Base-by-base conservation (phyloP, 2,113 vertebrate species). In the Saccopteryx leptura region DNA sequence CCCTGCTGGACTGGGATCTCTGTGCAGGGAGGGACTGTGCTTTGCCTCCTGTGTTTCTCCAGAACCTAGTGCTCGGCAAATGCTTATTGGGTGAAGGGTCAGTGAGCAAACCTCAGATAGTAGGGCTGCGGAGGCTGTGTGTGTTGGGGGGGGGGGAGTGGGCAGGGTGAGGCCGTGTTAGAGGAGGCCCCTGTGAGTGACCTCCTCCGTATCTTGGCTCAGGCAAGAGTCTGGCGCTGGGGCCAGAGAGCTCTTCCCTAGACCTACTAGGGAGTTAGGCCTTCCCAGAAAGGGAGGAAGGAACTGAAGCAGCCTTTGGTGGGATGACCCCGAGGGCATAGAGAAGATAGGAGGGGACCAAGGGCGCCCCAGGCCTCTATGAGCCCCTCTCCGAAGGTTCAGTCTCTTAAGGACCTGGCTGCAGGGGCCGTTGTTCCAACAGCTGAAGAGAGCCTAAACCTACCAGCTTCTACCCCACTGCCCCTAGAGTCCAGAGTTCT, bases 151-250 rank as follows among this genome's bases (percentile, higher is more conserved):
- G 9, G 28, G 15, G 13, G 5, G 33, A n/a, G 24, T 46, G 56
- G 88, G 79, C 39, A 72, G 82, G 93, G 52, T 1, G 14, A 81
- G 58, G 81, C 21, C 28, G 13, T 7, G 39, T 54, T 54, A 54
- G 79, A 60, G 92, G 75, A 94, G 79, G 75, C 56, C 58, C 81
- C 46, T 74, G 86, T 78, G 52, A 90, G 63, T 86, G 68, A 68
- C 61, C 84, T 83, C 72, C 39, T 88, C 26, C 68, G 63, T 80
- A 4, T 84, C 71, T 93, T 96, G 90, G 87, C 69, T 33, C 46
- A 24, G 48, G 54, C 79, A 63, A 26, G 31, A 95, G 61, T 61
- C 69, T 94, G 83, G 79, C 81, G 76, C 80, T 56, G 58, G 81
- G 76, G 71, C 54, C 48, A 65, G 82, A 93, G 46, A 60, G 52